Evolutionary conservation across 2,797 vertebrate species (phyloP).

Genomic region (Pitangus sulphuratus): DNA sequence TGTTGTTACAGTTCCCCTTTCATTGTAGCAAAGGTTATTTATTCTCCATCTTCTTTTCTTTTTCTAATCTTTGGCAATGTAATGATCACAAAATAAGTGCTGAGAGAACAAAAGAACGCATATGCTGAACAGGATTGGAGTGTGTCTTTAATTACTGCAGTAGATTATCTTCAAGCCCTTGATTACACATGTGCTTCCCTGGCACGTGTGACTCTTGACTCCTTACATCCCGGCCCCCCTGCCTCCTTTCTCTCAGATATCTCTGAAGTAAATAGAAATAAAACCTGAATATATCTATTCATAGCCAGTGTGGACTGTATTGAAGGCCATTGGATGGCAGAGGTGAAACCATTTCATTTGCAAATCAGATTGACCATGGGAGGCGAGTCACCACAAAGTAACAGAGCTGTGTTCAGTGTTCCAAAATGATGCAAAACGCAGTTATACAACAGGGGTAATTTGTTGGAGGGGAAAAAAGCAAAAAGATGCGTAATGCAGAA

Average conservation of each 20-base stretch:
- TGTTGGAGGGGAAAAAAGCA: not conserved
- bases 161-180: constrained; percentile 16
- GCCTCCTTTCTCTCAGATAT: not conserved
- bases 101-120: constrained; percentile 6
- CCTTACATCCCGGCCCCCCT: not conserved
- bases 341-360: not conserved
- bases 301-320: not conserved
- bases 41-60: not conserved
- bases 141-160: constrained; percentile 55
- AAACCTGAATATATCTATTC: not conserved
- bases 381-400: not conserved
- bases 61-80: not conserved
- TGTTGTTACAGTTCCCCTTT: not conserved
- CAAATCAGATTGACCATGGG: not conserved
- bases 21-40: not conserved
- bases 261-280: not conserved
- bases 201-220: not conserved
- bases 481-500: not conserved
- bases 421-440: not conserved
- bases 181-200: constrained; percentile 30
- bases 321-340: not conserved
- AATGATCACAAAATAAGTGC: not conserved
- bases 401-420: not conserved
- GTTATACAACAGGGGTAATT: not conserved
- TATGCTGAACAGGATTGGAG: not conserved